Base-by-base conservation (phyloP, 2,888 invertebrate species). In the Sepiola atlantica region DNA sequence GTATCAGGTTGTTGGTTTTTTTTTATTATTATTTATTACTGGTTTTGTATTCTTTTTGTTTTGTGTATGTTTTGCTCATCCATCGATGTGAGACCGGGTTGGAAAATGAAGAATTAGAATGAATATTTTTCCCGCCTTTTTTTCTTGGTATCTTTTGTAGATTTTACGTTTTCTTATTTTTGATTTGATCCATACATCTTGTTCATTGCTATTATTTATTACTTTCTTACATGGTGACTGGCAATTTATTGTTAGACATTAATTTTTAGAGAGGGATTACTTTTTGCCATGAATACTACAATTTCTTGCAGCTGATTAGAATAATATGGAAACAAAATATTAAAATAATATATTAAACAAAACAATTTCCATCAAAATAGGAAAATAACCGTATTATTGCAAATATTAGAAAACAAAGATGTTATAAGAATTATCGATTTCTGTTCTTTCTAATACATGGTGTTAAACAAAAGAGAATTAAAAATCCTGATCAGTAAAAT, bases 241-340 rank as follows among this genome's bases (percentile, higher is more conserved):
- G 77, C 32, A 77, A 77, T 77, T 77, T 77, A 77, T n/a, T 77
- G n/a, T 77, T 77, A 77, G n/a, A n/a, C n/a, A 77, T n/a, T 77
- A n/a, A 77, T 18, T 8, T 45, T 3, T 32, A n/a, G n/a, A n/a
- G n/a, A 77, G n/a, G 32, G n/a, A 77, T 77, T n/a, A 77, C 77
- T 77, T n/a, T 77, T 77, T n/a, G n/a, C 4, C n/a, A 77, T 77
- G 77, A 77, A 16, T 8, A n/a, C 16, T 77, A 77, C 16, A 77
- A 77, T 77, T 77, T 77, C 77, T 77, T n/a, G 14, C n/a, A 77
- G 12, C 16, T n/a, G n/a, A n/a, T n/a, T 14, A n/a, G n/a, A 14
- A 61, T 61, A 61, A 14, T 16, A 77, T 77, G 24, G 28, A 32
- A 18, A 77, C 16, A n/a, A 77, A 77, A 1, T 77, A 77, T 77